These are phyloP conservation scores for Halisarca cf. caerulea DNA, from an alignment of 37 sponge, comb jelly and placozoan genomes.

Conservation along the genomic window DNA sequence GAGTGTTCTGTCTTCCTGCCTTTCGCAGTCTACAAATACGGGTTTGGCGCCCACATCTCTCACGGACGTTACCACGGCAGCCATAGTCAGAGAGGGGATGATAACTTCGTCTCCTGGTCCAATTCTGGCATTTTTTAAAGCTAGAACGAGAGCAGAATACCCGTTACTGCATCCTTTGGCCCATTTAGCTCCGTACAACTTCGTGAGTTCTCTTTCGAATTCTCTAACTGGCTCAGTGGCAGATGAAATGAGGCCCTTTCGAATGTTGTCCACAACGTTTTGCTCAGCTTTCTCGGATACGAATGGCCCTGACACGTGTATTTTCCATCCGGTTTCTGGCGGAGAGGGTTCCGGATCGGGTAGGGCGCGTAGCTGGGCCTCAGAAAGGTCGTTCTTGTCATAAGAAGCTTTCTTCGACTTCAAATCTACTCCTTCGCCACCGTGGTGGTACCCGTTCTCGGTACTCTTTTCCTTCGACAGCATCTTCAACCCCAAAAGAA, in stretches of 20 bases:
- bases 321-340: constrained; percentile 27
- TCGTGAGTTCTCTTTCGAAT: constrained; percentile 34
- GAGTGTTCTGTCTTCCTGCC: background rate
- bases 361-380: background rate
- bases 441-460: too few relatives aligned
- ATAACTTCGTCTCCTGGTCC: constrained; percentile 53
- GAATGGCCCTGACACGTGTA: constrained; percentile 47
- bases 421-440: too few relatives aligned
- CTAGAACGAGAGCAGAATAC: constrained; percentile 53
- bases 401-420: too few relatives aligned
- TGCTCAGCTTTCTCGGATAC: constrained; percentile 41
- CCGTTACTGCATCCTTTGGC: constrained; percentile 66
- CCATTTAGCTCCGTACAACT: constrained; percentile 18
- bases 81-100: constrained; percentile 60
- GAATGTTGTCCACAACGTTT: constrained; percentile 43
- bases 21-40: constrained; percentile 60
- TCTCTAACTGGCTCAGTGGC: constrained; percentile 45
- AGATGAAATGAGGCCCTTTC: constrained; percentile 49
- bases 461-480: too few relatives aligned
- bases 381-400: background rate
- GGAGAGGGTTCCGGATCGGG: constrained; percentile 46
- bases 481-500: too few relatives aligned
- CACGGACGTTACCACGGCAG: constrained; percentile 54
- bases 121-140: constrained; percentile 34
- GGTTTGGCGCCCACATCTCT: constrained; percentile 41